Base-by-base conservation (phyloP, 2,797 vertebrate genomes). In the Darevskia mixta region DNA sequence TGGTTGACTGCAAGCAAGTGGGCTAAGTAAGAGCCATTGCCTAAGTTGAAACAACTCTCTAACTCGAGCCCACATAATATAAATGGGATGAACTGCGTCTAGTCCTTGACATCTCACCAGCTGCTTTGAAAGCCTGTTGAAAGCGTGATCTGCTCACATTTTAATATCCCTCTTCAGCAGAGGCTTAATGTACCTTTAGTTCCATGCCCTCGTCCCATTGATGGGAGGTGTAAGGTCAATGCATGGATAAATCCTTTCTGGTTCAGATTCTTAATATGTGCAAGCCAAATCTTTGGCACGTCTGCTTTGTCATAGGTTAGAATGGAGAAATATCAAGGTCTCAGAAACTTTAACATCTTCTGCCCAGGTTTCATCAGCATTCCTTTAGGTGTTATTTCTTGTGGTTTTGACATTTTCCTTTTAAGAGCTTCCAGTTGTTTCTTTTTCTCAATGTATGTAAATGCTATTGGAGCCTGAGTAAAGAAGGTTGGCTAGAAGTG, bases 371-470 rank as follows among this genome's bases (percentile, higher is more conserved):
- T 64, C 27, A 25, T 27, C 29, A 0, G 55, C 58, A 82, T 58
- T 55, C 85, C 58, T 77, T 35, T 2, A 69, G 49, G 43, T 27
- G 41, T 67, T 32, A 1, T 27, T 45, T 83, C 83, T 75, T 73
- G 35, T 73, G 41, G 77, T 29, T 61, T 45, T 35, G 78, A 25
- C 41, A 49, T 2, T 77, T 86, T 55, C 73, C 72, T 88, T 88
- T 69, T 77, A 25, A 90, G 61, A 79, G n/a, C 58, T 86, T 66
- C 72, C 49, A 35, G 89, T 55, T 25, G 32, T 91, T 93, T 85
- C 86, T 23, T 69, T 79, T 86, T 87, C 23, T 90, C 41, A 64
- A 18, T 86, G 86, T 18, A 23, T 0, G 0, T 75, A 83, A 45
- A 27, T 38, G 25, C 86, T 0, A 0, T 71, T 82, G 84, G 86